Percentiles rank a stretch among this genome's conserved stretches.
phyloP scores from a whole-genome alignment of 2,888 invertebrate genomes.

The Phortica magna region DNA sequence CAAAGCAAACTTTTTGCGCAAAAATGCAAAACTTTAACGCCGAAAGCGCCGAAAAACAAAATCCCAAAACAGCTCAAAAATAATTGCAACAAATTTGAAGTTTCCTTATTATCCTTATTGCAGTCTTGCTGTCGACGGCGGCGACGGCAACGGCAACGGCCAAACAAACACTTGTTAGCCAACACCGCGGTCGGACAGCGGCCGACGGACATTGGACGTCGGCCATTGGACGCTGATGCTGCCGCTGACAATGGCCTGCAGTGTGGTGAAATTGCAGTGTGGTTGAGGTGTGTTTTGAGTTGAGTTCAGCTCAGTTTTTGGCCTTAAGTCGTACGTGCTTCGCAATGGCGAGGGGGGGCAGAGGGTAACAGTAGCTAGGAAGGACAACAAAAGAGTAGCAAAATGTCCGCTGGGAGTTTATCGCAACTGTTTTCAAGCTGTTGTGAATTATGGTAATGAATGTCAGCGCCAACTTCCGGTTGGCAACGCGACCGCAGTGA shows the following conservation, averaged over 20 bases:
- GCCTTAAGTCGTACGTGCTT: too few relatives aligned
- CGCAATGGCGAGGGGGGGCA: not conserved
- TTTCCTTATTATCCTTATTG: conserved; percentile 56
- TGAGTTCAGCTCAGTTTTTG: too few relatives aligned
- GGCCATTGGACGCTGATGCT: too few relatives aligned
- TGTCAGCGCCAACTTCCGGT: conserved; percentile 68
- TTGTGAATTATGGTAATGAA: conserved; percentile 71
- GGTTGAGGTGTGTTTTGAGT: too few relatives aligned
- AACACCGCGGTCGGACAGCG: too few relatives aligned
- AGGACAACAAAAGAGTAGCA: not conserved
- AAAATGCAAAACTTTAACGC: not conserved
- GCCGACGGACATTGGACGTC: too few relatives aligned
- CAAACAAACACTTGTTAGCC: conserved; percentile 26
- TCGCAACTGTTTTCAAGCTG: conserved; percentile 69
- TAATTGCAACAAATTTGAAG: conserved; percentile 66
- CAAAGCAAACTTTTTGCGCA: not conserved
- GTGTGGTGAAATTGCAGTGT: too few relatives aligned
- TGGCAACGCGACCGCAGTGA: conserved; percentile 34
- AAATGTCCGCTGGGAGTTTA: conserved; percentile 53
- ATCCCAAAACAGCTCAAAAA: conserved; percentile 61
- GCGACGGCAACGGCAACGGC: not conserved
- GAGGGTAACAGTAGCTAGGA: too few relatives aligned
- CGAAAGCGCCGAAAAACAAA: conserved; percentile 32
- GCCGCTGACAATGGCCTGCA: too few relatives aligned
- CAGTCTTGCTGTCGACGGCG: not conserved